A percentile compares a stretch with the other conserved stretches of the same genome.
These are phyloP conservation scores for Chaetura pelagica DNA, from an alignment of 2,113 vertebrate species.

Conservation along the genomic window DNA sequence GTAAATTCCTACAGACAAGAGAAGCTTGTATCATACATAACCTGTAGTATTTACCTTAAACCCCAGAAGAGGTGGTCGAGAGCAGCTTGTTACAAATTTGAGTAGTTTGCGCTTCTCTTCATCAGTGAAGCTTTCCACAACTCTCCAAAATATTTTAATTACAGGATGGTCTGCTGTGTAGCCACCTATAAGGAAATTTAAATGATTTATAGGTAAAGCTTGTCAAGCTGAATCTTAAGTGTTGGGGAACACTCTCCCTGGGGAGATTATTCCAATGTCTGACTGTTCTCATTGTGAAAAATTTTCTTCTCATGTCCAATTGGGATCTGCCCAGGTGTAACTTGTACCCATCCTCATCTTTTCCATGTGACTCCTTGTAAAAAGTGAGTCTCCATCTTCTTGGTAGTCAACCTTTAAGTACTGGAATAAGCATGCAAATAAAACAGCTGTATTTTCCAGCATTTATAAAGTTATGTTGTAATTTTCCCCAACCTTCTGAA, in stretches of 20 bases:
- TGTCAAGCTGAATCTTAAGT: too few species aligned
- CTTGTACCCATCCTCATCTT: too few species aligned
- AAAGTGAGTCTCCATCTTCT: too few species aligned
- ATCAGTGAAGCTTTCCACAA: constrained; percentile 96
- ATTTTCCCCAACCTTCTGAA: not conserved
- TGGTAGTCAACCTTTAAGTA: too few species aligned
- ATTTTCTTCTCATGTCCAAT: too few species aligned
- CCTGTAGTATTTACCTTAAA: constrained; percentile 84
- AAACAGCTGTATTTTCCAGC: not conserved
- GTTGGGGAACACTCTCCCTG: too few species aligned
- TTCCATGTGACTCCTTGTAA: too few species aligned
- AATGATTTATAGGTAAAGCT: not conserved
- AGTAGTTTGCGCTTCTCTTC: constrained; percentile 96
- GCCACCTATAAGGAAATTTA: constrained; percentile 81
- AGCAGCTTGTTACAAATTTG: constrained; percentile 97
- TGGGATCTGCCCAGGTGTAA: too few species aligned
- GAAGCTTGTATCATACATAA: not conserved
- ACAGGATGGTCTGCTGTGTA: constrained; percentile 94
- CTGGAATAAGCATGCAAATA: not conserved
- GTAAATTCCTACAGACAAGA: not conserved
- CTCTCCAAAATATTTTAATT: constrained; percentile 95
- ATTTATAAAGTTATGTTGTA: not conserved
- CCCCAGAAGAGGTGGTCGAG: constrained; percentile 93
- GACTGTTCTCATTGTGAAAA: too few species aligned
- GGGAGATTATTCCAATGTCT: too few species aligned